These are phyloP conservation scores for Sarcophaga peregrina DNA, from an alignment of 1,140 invertebrate genomes.

Conservation along the genomic window DNA sequence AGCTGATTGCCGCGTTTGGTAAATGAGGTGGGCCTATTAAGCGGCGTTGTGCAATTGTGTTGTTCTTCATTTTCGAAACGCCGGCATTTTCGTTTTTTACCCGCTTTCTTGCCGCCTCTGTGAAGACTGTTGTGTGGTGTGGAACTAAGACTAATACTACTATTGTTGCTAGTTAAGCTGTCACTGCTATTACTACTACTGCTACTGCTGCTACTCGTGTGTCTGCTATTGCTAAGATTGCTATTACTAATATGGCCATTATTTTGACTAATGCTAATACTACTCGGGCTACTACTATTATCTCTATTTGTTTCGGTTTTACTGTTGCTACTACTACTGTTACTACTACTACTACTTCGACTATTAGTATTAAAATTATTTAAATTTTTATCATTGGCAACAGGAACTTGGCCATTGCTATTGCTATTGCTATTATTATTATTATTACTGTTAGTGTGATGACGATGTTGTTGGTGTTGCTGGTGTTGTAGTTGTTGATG, in stretches of 20 bases:
- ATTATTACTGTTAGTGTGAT: conserved; percentile 50
- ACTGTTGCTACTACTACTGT: conserved; percentile 35
- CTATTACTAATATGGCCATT: conserved; percentile 54
- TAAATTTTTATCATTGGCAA: conserved; percentile 51
- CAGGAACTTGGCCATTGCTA: conserved; percentile 52
- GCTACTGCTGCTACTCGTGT: conserved; percentile 49
- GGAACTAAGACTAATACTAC: conserved; percentile 50
- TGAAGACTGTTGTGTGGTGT: conserved; percentile 38
- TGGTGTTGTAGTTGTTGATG: too few relatives aligned
- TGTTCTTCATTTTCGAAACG: conserved; percentile 55
- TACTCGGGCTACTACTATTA: conserved; percentile 37
- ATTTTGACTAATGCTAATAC: conserved; percentile 42
- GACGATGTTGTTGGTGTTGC: not conserved
- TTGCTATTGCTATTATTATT: conserved; percentile 37
- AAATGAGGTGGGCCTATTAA: conserved; percentile 48
- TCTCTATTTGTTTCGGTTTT: conserved; percentile 30
- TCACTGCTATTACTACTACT: conserved; percentile 59
- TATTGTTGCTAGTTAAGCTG: conserved; percentile 43
- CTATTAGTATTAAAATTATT: conserved; percentile 43
- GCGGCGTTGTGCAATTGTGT: conserved; percentile 55
- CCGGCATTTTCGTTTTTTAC: conserved; percentile 56
- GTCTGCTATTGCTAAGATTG: conserved; percentile 55
- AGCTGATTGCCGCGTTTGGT: conserved; percentile 49
- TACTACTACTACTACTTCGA: conserved; percentile 41
- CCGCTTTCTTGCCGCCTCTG: conserved; percentile 50